These are phyloP conservation scores for Oryctes rhinoceros DNA, from an alignment of 1,140 invertebrate species.

Conservation along the genomic window DNA sequence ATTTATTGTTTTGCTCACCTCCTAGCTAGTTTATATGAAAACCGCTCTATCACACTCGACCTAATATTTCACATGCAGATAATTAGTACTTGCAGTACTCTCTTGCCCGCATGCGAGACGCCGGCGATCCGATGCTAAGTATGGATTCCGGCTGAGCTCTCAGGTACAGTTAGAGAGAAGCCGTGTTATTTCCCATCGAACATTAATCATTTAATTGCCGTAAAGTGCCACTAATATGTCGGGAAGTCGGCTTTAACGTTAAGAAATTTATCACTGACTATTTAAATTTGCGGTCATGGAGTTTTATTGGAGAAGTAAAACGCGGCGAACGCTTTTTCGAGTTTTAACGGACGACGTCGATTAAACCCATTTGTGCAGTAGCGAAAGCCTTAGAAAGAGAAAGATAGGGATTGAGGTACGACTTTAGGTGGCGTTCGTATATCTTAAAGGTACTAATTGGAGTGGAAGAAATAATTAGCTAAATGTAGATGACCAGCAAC, in stretches of 20 bases:
- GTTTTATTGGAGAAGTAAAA: not conserved
- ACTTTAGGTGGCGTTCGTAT: no score
- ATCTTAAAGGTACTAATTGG: no score
- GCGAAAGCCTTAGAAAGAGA: no score
- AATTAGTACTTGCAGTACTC: constrained; percentile 32
- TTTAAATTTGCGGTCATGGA: not conserved
- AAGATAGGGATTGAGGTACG: no score
- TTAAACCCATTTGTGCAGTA: no score
- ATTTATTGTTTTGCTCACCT: constrained; percentile 30
- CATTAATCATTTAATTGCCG: constrained; percentile 24
- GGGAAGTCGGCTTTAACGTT: not conserved
- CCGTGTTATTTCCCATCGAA: constrained; percentile 29
- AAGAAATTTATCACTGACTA: constrained; percentile 24
- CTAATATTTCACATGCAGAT: constrained; percentile 36
- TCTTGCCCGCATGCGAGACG: not conserved
- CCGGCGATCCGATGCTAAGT: constrained; percentile 18
- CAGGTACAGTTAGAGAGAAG: constrained; percentile 18
- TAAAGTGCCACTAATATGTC: constrained; percentile 28
- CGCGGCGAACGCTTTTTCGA: no score
- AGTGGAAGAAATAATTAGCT: no score
- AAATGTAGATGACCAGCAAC: no score
- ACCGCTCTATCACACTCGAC: constrained; percentile 33
- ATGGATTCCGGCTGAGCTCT: constrained; percentile 14
- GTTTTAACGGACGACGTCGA: no score
- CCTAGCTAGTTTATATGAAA: constrained; percentile 30